A percentile compares a stretch with the other conserved stretches of the same genome.
Conservation (phyloP, 2,797 vertebrate species). For the Mionectes olivaceus region DNA sequence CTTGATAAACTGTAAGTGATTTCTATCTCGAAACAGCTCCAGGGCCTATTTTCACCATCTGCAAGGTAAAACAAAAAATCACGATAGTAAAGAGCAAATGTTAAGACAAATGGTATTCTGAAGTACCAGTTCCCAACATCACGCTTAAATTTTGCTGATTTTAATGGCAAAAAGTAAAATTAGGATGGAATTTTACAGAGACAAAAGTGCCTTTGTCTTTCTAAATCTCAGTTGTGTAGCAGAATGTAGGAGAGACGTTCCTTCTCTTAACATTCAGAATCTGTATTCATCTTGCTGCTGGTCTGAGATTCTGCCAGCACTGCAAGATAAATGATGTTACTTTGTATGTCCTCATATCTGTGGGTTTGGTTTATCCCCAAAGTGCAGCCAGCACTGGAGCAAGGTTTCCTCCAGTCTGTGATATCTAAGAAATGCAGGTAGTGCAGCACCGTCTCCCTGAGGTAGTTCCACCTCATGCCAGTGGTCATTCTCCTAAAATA, state of each 20-base stretch:
- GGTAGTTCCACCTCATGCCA: background rate
- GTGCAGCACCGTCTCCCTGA: background rate
- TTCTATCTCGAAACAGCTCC: background rate
- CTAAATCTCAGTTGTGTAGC: background rate
- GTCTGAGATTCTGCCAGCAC: background rate
- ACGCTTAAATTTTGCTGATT: background rate
- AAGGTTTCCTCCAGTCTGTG: background rate
- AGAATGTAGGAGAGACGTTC: background rate
- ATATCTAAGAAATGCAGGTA: background rate
- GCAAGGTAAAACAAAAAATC: background rate
- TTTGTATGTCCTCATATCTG: background rate
- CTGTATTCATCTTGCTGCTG: background rate
- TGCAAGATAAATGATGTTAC: background rate
- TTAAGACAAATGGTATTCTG: background rate
- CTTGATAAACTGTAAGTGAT: background rate
- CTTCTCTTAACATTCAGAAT: background rate
- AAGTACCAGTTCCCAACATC: background rate
- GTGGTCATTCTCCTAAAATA: background rate
- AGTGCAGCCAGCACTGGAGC: background rate
- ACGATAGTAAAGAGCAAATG: background rate
- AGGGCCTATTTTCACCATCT: background rate
- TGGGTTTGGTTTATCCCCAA: background rate
- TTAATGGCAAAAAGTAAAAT: background rate
- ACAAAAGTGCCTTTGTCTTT: background rate
- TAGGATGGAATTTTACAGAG: background rate